These are phyloP conservation scores for Polia nebulosa DNA, from an alignment of 2,888 invertebrate species.

Conservation along the genomic window DNA sequence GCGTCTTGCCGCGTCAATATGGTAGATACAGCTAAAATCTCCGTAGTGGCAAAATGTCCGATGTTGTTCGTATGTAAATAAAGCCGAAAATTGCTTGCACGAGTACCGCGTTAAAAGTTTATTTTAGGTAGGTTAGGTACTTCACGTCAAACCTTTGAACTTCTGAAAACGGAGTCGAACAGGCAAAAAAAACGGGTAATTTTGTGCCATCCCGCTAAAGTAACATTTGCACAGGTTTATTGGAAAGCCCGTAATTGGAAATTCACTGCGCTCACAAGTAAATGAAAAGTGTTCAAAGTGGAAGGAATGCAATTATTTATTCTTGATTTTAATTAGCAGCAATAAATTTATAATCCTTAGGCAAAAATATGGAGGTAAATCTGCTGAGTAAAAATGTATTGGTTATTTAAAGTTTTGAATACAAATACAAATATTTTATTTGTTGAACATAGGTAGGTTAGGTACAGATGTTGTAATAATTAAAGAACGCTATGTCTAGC, in stretches of 20 bases:
- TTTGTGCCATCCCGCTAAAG: slow-evolving; percentile 25
- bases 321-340: slow-evolving; percentile 8
- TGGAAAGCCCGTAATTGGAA: slow-evolving; percentile 21
- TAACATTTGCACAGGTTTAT: slow-evolving; percentile 32
- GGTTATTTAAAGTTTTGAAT: background rate
- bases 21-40: slow-evolving; percentile 36
- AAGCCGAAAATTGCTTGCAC: slow-evolving; percentile 62
- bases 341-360: background rate
- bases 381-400: background rate
- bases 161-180: slow-evolving; percentile 49
- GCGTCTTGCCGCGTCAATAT: slow-evolving; percentile 34
- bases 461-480: too few relatives aligned
- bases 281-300: background rate
- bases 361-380: background rate
- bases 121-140: slow-evolving; percentile 65
- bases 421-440: too few relatives aligned
- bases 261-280: background rate
- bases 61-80: slow-evolving; percentile 59
- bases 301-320: background rate
- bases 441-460: too few relatives aligned
- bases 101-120: slow-evolving; percentile 62
- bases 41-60: slow-evolving; percentile 40
- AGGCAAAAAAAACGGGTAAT: slow-evolving; percentile 24
- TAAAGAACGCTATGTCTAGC: too few relatives aligned
- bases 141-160: slow-evolving; percentile 67